These are phyloP conservation scores for Hetaerina titia DNA, from an alignment of 2,888 invertebrate species.

Conservation along the genomic window DNA sequence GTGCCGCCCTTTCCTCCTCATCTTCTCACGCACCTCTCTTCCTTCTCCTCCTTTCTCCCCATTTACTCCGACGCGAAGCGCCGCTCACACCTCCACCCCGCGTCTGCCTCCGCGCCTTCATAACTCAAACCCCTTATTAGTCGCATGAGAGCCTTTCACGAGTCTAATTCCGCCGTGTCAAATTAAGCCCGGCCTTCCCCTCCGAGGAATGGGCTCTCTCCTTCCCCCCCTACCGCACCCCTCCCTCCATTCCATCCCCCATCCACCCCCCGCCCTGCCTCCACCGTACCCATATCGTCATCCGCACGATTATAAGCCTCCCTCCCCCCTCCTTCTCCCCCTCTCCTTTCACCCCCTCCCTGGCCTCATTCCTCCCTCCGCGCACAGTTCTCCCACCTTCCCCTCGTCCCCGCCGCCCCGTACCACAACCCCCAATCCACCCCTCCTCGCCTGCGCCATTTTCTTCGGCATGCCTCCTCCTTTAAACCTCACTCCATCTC, in stretches of 20 bases:
- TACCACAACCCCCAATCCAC: background rate
- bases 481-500: background rate
- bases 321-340: background rate
- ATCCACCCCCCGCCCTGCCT: background rate
- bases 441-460: too few relatives aligned
- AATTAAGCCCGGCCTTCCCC: background rate
- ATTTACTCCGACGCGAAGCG: background rate
- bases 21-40: background rate
- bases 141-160: constrained; percentile 44
- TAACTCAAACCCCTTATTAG: constrained; percentile 41
- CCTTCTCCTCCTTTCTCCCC: background rate
- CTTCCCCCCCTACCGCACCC: background rate
- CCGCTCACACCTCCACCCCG: background rate
- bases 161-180: constrained; percentile 38
- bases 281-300: constrained; percentile 1
- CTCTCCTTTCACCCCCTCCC: background rate
- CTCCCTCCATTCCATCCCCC: background rate
- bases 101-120: background rate
- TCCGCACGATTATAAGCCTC: background rate
- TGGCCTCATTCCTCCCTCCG: background rate
- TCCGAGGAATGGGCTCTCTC: background rate
- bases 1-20: too few relatives aligned
- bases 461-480: background rate
- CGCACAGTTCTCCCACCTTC: background rate
- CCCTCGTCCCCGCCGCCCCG: background rate